These are phyloP conservation scores for Carollia perspicillata DNA, from an alignment of 2,113 vertebrate species.

Conservation along the genomic window DNA sequence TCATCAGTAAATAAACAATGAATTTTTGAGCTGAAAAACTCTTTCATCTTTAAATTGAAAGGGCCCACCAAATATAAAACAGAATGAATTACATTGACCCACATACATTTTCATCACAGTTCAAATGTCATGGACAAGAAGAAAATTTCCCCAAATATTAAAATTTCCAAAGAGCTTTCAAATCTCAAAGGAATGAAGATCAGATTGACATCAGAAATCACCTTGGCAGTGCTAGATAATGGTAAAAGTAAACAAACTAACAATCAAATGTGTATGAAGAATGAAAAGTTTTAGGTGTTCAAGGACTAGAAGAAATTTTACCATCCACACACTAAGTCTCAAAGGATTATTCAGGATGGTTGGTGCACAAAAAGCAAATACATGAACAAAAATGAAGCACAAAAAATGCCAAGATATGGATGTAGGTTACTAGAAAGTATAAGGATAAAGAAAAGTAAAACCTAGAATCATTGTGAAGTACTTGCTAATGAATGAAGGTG, in stretches of 20 bases:
- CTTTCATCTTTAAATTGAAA: too few species aligned
- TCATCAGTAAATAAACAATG: too few species aligned
- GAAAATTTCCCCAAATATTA: too few species aligned
- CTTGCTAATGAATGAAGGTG: neutral
- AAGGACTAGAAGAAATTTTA: neutral
- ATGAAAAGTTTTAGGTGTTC: neutral
- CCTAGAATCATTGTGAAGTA: neutral
- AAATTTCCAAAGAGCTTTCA: too few species aligned
- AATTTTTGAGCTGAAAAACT: too few species aligned
- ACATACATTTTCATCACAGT: too few species aligned
- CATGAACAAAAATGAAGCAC: neutral
- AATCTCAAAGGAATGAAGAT: too few species aligned
- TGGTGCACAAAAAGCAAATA: neutral
- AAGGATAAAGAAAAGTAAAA: constrained; percentile 23
- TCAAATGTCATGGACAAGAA: too few species aligned
- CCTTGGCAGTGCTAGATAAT: neutral
- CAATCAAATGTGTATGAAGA: neutral
- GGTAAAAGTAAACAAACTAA: neutral
- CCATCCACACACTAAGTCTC: neutral
- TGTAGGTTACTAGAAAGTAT: neutral
- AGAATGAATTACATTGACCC: too few species aligned
- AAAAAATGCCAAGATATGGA: neutral
- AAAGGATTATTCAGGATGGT: neutral
- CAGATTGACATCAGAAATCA: neutral
- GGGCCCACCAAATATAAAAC: too few species aligned